Evolutionary conservation across 2,113 vertebrate species (phyloP), one percentile per base, ranked within the genome.

Genomic region (Papio anubis): DNA sequence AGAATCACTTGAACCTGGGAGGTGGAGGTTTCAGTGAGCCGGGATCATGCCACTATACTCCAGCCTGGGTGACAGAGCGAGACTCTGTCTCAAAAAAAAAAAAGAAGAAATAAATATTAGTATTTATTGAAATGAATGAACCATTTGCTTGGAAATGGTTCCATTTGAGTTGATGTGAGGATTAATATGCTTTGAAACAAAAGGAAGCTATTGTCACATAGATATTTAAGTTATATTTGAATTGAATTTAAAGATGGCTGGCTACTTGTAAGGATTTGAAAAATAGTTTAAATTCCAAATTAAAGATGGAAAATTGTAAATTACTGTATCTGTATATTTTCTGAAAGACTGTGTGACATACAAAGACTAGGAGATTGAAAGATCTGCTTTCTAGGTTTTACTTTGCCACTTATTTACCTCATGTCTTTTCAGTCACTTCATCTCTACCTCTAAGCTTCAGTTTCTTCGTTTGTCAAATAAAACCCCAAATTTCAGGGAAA

Each of bases 101-200:
- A 55, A 55, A 20, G 18, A 52, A 17, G 50, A 55, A 55, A 17
- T 1, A 59, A 85, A 61, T 72, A 72, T 35, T 55, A 43, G 21
- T 93, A 76, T 89, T 92, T 88, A 38, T 83, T 72, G 25, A 89
- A 82, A 73, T 86, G 86, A 80, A n/a, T 72, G 38, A 88, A 27
- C 13, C n/a, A 76, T 96, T 57, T 61, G 38, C 45, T 88, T 88
- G 45, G 61, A 80, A 86, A 72, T 86, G 66, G 55, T 84, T 86
- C 35, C 38, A 85, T 78, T 70, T n/a, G 50, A 79, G 50, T 72
- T 95, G 25, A 32, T 72, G 18, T 91, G 35, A 91, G 18, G 21
- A 61, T 59, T 61, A 64, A 43, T 93, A 70, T 84, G 20, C 43
- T 93, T 93, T 78, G 57, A 93, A 96, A 89, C 20, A 59, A 89